phyloP scores from a whole-genome alignment of 2,113 vertebrate genomes.

The Alethe diademata region DNA sequence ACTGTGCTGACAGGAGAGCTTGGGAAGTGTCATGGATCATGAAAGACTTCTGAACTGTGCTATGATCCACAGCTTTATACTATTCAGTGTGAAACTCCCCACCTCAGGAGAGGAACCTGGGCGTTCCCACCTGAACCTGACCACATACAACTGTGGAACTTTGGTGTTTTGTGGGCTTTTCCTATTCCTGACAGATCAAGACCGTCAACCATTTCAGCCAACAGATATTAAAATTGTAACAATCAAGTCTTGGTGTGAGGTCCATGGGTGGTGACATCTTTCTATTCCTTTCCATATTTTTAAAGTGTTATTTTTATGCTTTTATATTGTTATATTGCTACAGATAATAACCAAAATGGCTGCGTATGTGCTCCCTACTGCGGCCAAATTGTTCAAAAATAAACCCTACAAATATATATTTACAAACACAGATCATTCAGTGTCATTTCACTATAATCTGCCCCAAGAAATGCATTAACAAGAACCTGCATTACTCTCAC shows the following conservation, averaged over 20 bases:
- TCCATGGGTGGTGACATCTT: not conserved
- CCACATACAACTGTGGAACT: not conserved
- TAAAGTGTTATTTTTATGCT: not conserved
- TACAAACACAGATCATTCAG: accelerated
- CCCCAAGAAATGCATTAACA: not conserved
- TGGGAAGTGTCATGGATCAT: not conserved
- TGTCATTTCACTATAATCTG: not conserved
- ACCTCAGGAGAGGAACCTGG: not conserved
- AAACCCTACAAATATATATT: not conserved
- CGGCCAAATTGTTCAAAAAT: not conserved
- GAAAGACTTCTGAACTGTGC: not conserved
- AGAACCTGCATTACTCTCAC: not conserved
- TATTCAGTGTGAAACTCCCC: not conserved
- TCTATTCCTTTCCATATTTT: not conserved
- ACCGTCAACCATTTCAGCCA: not conserved
- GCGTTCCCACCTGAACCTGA: not conserved
- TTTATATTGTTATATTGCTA: not conserved
- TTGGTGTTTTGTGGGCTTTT: not conserved
- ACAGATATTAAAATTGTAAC: not conserved
- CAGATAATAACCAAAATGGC: not conserved
- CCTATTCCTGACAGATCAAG: not conserved
- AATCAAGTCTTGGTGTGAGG: not conserved
- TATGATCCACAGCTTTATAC: not conserved
- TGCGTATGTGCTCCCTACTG: not conserved
- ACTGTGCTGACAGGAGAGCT: not conserved